A percentile compares a stretch with the other conserved stretches of the same genome.
These are phyloP conservation scores for Sclerodermus sp. DNA, from an alignment of 2,888 invertebrate genomes.

Conservation along the genomic window DNA sequence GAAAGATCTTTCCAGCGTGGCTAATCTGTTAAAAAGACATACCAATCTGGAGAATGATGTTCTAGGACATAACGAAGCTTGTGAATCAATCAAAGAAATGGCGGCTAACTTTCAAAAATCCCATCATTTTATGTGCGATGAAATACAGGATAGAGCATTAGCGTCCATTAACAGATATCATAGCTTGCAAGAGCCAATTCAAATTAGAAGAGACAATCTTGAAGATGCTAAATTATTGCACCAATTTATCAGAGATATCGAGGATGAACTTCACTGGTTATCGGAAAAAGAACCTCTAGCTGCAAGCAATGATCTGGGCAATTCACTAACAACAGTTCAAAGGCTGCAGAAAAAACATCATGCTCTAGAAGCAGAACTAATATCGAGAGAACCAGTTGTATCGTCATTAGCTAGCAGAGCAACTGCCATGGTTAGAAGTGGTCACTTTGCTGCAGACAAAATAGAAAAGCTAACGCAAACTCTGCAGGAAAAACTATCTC, in stretches of 20 bases:
- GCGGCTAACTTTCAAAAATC: conserved; percentile 77
- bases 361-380: conserved; percentile 84
- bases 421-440: conserved; percentile 75
- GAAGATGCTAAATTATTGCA: conserved; percentile 87
- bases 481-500: conserved; percentile 70
- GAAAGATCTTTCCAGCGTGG: conserved; percentile 85
- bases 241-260: conserved; percentile 88
- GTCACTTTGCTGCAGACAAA: conserved; percentile 80
- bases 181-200: conserved; percentile 85
- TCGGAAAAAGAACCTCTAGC: conserved; percentile 73
- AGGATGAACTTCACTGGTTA: conserved; percentile 93
- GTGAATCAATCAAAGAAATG: conserved; percentile 77
- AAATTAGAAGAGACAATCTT: conserved; percentile 87
- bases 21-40: conserved; percentile 79
- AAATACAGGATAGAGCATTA: conserved; percentile 76
- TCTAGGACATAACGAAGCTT: conserved; percentile 79
- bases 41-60: conserved; percentile 85
- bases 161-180: conserved; percentile 73
- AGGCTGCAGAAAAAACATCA: conserved; percentile 92
- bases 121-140: conserved; percentile 87
- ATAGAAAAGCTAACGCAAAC: conserved; percentile 71
- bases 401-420: conserved; percentile 74
- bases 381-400: conserved; percentile 84
- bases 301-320: conserved; percentile 71
- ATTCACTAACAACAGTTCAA: conserved; percentile 74